Base-by-base conservation (phyloP, 2,888 invertebrate genomes). In the Colletes collaris region DNA sequence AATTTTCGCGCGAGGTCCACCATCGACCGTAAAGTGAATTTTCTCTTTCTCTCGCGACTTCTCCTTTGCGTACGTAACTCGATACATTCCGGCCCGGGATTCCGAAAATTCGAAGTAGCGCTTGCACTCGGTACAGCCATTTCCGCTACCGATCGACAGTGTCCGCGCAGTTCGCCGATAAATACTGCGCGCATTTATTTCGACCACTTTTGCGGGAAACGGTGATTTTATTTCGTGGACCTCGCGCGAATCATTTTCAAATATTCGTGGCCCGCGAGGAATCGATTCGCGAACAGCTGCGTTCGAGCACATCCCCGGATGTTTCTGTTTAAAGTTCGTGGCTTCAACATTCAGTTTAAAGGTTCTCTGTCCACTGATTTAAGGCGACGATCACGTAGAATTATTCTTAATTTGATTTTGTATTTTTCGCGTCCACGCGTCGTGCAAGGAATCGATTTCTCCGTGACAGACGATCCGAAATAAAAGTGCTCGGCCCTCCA, bases 401-500 rank as follows among this genome's bases (percentile, higher is more conserved):
- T 27, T 27, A 27, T 27, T 27, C 27, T 27, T 27, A 27, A 27
- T 27, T 27, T 27, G 27, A 27, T 27, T 27, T 27, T 27, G 27
- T 27, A 79, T 69, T 63, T 71, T 77, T 35, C 56, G 56, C 37
- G 37, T 10, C 40, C 58, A 58, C 58, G 58, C 37, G 58, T 58
- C 75, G 63, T 40, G 13, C 55, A 44, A 64, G 53, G 37, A 76
- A 40, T 73, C 76, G 76, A 77, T 71, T 69, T 76, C 71, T 10
- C 68, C 63, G 49, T 13, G 69, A 50, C 46, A 62, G 37, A 53
- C 72, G 64, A 79, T 67, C 53, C 66, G 35, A 56, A 46, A 73
- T 76, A 76, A 73, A 62, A 6, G 4, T 55, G 19, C 8, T 37
- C 40, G n/a, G 49, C 35, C 63, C 68, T 63, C 44, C 40, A 10